Evolutionary conservation across 2,888 invertebrate species (phyloP).

Genomic region (Teleiodes luculella): DNA sequence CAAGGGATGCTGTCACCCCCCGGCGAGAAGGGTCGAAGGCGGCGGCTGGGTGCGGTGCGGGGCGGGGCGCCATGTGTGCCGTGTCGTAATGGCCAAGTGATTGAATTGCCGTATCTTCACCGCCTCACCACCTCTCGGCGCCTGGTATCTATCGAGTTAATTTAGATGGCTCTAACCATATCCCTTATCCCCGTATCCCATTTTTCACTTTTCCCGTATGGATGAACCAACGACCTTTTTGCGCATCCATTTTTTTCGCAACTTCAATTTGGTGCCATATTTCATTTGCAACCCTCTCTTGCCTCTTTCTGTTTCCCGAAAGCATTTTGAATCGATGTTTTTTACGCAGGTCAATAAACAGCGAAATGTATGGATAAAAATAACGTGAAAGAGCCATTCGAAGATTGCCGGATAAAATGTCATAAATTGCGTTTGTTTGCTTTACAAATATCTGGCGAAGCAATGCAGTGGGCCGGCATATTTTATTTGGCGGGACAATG

Average conservation of each 20-base stretch:
- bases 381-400: background rate
- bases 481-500: slow-evolving; percentile 27
- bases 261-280: slow-evolving; percentile 3
- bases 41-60: slow-evolving; percentile 24
- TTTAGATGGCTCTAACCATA: slow-evolving; percentile 40
- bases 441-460: slow-evolving; percentile 16
- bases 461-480: slow-evolving; percentile 18
- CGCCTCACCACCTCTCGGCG: slow-evolving; percentile 47
- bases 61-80: slow-evolving; percentile 42
- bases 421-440: slow-evolving; percentile 11
- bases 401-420: background rate
- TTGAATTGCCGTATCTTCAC: slow-evolving; percentile 64
- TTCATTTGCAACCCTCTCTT: background rate
- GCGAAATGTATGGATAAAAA: background rate
- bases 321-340: background rate
- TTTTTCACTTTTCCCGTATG: slow-evolving; percentile 1
- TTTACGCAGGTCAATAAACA: background rate
- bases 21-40: slow-evolving; percentile 24
- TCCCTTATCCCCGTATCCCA: slow-evolving; percentile 16
- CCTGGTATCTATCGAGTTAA: slow-evolving; percentile 60
- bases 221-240: background rate
- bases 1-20: slow-evolving; percentile 37
- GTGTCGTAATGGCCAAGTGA: slow-evolving; percentile 57
- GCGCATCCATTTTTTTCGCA: background rate
- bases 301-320: background rate